Evolutionary conservation across 2,888 invertebrate genomes (phyloP).

Genomic region (Laothoe populi): DNA sequence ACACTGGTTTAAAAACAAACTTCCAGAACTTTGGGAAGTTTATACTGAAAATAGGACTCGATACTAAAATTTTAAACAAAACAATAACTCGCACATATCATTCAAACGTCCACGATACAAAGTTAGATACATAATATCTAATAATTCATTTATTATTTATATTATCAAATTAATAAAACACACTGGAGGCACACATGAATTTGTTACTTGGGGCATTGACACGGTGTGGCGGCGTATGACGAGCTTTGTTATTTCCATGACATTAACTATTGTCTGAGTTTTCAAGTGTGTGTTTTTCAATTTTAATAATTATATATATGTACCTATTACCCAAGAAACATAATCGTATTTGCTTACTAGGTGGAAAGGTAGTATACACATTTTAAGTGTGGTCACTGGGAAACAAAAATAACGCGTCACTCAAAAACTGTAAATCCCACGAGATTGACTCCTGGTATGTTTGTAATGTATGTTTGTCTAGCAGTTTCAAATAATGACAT

Average conservation of each 20-base stretch:
- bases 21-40: conserved; percentile 71
- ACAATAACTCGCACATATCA: conserved; percentile 30
- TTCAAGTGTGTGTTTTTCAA: conserved; percentile 18
- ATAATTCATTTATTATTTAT: conserved; percentile 27
- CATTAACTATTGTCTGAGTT: conserved; percentile 12
- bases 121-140: conserved; percentile 26
- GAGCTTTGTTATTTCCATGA: conserved; percentile 63
- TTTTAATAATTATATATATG: neutral
- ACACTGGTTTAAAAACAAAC: conserved; percentile 42
- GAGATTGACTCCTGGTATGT: too few relatives aligned
- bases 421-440: too few relatives aligned
- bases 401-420: too few relatives aligned
- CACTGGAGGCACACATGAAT: conserved; percentile 36
- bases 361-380: neutral
- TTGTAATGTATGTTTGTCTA: too few relatives aligned
- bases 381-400: too few relatives aligned
- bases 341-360: neutral
- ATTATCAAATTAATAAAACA: conserved; percentile 30
- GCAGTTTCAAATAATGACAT: too few relatives aligned
- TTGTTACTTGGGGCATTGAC: conserved; percentile 68
- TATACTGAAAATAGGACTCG: conserved; percentile 32
- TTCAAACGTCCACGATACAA: conserved; percentile 23
- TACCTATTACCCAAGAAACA: neutral
- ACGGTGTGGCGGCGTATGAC: conserved; percentile 82
- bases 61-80: conserved; percentile 36